Base-by-base conservation (phyloP, 2,888 invertebrate genomes). In the Alloscopus bannaensis region DNA sequence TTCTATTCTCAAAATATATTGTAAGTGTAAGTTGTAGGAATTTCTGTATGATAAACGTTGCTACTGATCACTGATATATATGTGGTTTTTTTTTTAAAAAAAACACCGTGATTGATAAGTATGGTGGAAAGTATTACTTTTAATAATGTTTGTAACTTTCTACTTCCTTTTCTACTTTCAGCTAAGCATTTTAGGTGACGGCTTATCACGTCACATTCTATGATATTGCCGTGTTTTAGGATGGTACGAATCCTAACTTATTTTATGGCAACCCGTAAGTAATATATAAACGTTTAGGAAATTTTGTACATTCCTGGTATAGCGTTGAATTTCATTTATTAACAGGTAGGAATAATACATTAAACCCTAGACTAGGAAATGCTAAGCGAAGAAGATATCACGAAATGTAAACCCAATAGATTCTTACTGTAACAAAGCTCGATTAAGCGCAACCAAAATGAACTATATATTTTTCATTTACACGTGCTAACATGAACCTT, bases 401-500 rank as follows among this genome's bases (percentile, higher is more conserved):
- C 18, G n/a, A 18, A 47, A 36, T 13, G 57, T 57, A n/a, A n/a
- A n/a, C n/a, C n/a, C 36, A 29, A 42, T 42, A 42, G 8, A 42
- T 31, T 59, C 31, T 72, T 66, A 68, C 28, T 64, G n/a, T 20
- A 66, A 31, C 29, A 59, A n/a, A n/a, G n/a, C n/a, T n/a, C 69
- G 70, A 42, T 26, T 62, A 77, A 77, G 26, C 69, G 65, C 77
- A 70, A 77, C 64, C 70, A 77, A 70, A 77, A 66, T 52, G 52
- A 66, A 64, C 40, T 77, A 77, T 77, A 77, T 77, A n/a, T 77
- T 77, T 77, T 77, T 70, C 69, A 77, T 77, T 77, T 77, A 77
- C 77, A 76, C 31, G 60, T 59, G 66, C 77, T 77, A 77, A 77
- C 77, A 77, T 42, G 8, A 64, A 18, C 4, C 66, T 66, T 66